These are phyloP conservation scores for Bungarus multicinctus DNA, from an alignment of 2,113 vertebrate species.

Conservation along the genomic window DNA sequence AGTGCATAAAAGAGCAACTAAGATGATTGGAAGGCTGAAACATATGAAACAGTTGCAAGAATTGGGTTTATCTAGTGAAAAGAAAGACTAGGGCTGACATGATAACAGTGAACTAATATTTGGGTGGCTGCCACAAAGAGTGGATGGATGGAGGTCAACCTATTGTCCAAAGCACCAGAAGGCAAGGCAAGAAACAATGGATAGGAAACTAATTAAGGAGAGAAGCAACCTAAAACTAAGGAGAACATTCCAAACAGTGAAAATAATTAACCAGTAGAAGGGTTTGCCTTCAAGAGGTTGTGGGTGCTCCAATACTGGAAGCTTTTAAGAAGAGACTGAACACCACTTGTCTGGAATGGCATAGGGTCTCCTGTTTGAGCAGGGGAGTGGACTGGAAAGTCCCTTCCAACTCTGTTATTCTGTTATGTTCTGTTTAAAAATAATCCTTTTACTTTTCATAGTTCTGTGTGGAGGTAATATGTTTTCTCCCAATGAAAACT, in stretches of 20 bases:
- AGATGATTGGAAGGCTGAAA: not conserved
- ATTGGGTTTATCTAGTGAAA: not conserved
- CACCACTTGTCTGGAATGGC: not conserved
- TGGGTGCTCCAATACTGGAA: not conserved
- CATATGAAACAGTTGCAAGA: not conserved
- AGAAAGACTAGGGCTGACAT: not conserved
- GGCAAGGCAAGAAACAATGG: not conserved
- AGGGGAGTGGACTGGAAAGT: not conserved
- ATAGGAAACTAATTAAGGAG: not conserved
- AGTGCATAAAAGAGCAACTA: not conserved
- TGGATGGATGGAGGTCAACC: not conserved
- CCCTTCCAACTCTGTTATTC: not conserved
- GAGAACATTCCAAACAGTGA: not conserved
- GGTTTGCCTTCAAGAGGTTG: not conserved
- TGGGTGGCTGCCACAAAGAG: not conserved
- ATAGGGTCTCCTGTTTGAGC: not conserved
- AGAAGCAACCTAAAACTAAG: not conserved
- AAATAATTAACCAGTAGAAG: not conserved
- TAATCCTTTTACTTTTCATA: slow-evolving; percentile 22
- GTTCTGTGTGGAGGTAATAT: not conserved
- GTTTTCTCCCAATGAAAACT: not conserved
- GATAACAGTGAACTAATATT: not conserved
- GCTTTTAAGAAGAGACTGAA: not conserved
- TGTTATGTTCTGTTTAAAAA: not conserved
- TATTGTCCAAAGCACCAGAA: not conserved